Base-by-base conservation (phyloP, 2,888 invertebrate genomes). In the Zootermopsis nevadensis region DNA sequence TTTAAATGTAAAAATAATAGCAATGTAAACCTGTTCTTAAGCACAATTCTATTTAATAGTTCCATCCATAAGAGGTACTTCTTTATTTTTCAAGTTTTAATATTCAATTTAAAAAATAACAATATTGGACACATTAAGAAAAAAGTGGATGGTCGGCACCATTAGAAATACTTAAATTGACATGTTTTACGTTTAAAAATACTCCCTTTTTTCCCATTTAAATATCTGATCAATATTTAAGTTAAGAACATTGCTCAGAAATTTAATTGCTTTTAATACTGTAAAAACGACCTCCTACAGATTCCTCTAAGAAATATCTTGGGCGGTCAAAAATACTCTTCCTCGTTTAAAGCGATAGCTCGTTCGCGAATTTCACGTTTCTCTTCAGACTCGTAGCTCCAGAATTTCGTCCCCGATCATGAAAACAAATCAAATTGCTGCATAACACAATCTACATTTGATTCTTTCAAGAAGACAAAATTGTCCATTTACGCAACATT, bases 111-210 rank as follows among this genome's bases (percentile, higher is more conserved):
- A 77, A 77, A 77, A 77, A 53, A 77, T 53, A 81, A 81, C 67
- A 81, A 69, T 30, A 81, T 31, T 69, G 69, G 69, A 81, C 67
- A 72, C 30, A 69, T 81, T 31, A 53, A 55, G 76, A 72, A 48
- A 74, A 82, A 66, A 77, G 55, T 38, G 76, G 66, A 82, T 82
- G 82, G 82, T 82, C 82, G 82, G 82, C 77, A 77, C 77, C 77
- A 82, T 66, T 76, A 74, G 55, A 76, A 82, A 77, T 82, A 66
- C 82, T 82, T 82, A 55, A 82, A 82, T 82, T 82, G 82, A 82
- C 82, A 82, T 76, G 38, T 48, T 82, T 82, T 24, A 66, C 66
- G 74, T 66, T 82, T 27, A 60, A 74, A 76, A 82, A 82, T 76
- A 77, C 76, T 82, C 76, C 76, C 72, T 31, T n/a, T 27, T 60